Evolutionary conservation across 2,113 vertebrate genomes (phyloP).

Genomic region (Prochilodus magdalenae): DNA sequence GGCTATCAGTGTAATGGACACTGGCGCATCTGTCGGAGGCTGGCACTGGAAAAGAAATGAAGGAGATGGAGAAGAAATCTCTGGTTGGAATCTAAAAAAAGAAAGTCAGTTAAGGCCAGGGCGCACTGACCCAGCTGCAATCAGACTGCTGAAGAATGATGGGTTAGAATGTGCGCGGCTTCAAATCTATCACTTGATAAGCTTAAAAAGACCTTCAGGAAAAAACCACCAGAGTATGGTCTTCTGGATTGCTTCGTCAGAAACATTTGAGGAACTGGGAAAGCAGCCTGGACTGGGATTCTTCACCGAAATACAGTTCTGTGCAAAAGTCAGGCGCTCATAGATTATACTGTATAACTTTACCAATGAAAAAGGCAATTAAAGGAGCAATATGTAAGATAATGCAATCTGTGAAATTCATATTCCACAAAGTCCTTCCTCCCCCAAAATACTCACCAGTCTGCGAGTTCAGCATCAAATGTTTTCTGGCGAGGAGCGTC

Average conservation of each 20-base stretch:
- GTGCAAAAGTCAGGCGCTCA: no score
- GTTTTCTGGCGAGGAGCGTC: no score
- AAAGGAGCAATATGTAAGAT: no score
- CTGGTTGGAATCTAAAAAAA: neutral
- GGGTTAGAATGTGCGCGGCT: neutral
- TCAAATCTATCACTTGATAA: neutral
- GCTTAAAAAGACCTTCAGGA: neutral
- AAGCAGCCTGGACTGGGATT: neutral
- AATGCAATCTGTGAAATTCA: no score
- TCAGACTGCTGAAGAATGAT: neutral
- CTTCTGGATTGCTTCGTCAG: neutral
- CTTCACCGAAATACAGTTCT: no score
- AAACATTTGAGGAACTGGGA: neutral
- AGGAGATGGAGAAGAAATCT: neutral
- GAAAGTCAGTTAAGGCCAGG: neutral
- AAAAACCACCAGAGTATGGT: neutral
- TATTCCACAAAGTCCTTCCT: no score
- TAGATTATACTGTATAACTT: no score
- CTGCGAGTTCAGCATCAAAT: no score
- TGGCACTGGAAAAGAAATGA: neutral
- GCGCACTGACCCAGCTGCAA: neutral
- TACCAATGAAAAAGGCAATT: no score
- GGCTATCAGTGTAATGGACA: neutral
- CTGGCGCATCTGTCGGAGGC: neutral
- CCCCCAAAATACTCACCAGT: no score